Evolutionary conservation across 2,888 invertebrate species (phyloP), one percentile per base, ranked within the genome.

Genomic region (Phengaris arion): DNA sequence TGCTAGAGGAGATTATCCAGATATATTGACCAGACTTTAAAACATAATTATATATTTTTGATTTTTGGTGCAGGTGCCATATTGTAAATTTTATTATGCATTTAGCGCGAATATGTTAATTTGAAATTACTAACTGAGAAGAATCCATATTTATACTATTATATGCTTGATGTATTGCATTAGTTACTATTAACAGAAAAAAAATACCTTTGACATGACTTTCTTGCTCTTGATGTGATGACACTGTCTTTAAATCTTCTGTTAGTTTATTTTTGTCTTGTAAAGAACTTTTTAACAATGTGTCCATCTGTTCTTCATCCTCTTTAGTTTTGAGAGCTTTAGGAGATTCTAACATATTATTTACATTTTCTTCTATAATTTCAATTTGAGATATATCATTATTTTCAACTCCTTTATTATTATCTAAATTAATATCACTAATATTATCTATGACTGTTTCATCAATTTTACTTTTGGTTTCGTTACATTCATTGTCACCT

Each of bases 361-460:
- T 57, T 6, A 64, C n/a, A 22, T 52, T 77, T 69, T 35, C 75
- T 57, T 74, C n/a, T 22, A 45, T 74, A 4, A 22, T 13, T 54
- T 48, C 22, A 8, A 6, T 22, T 48, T 55, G 35, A 57, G 68
- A 46, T 57, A 45, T 13, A 68, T 55, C 51, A n/a, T 68, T 35
- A 45, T 75, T 51, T 15, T 74, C 59, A 68, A 22, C 46, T 52
- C 70, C 46, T 59, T 57, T 57, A 59, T 48, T 46, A 35, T 46
- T 48, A 45, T 78, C 76, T 75, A 74, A 54, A 22, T 79, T 75
- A 68, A 70, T 68, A 55, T 74, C 64, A 76, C 73, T 75, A 9
- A 46, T 70, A 48, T 75, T 45, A 70, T 52, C 52, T 52, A 35
- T 45, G 6, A 35, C 64, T 64, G 35, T 45, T 12, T 64, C 64